phyloP scores from a whole-genome alignment of 1,140 invertebrate species.

The Uloborus diversus region DNA sequence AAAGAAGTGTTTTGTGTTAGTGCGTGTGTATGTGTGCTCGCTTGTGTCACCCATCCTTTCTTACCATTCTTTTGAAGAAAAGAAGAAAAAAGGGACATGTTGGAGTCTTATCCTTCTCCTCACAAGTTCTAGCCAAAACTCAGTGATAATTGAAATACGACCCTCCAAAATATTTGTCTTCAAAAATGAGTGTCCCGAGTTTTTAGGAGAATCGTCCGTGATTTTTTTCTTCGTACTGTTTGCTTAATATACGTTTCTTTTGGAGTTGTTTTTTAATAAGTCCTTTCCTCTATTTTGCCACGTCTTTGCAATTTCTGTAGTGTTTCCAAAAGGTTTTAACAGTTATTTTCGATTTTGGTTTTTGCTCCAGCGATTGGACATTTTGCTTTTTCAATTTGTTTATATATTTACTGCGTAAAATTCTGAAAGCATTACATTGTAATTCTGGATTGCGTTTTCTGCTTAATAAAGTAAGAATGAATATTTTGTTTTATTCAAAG shows the following conservation, averaged over 20 bases:
- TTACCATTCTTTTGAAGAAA: constrained; percentile 7
- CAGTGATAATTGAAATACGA: constrained; percentile 49
- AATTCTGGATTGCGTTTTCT: too few relatives aligned
- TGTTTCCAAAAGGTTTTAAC: constrained; percentile 19
- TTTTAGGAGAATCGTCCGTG: neutral
- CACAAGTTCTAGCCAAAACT: constrained; percentile 10
- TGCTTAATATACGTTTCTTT: constrained; percentile 30
- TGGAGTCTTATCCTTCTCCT: neutral
- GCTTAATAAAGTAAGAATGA: too few relatives aligned
- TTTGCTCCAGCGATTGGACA: too few relatives aligned
- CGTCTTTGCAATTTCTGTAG: neutral
- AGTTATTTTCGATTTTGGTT: neutral
- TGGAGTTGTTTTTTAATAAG: neutral
- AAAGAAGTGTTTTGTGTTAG: constrained; percentile 9
- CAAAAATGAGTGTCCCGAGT: constrained; percentile 34
- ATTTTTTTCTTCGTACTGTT: constrained; percentile 13
- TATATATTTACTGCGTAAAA: too few relatives aligned
- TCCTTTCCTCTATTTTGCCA: neutral
- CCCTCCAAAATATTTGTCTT: constrained; percentile 51
- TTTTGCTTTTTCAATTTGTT: too few relatives aligned
- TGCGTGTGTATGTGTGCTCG: neutral
- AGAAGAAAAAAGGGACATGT: neutral
- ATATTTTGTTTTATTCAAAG: too few relatives aligned
- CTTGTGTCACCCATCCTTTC: neutral
- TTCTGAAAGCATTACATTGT: too few relatives aligned